Evolutionary conservation across 2,113 vertebrate species (phyloP).

Genomic region (Dinomys branickii): DNA sequence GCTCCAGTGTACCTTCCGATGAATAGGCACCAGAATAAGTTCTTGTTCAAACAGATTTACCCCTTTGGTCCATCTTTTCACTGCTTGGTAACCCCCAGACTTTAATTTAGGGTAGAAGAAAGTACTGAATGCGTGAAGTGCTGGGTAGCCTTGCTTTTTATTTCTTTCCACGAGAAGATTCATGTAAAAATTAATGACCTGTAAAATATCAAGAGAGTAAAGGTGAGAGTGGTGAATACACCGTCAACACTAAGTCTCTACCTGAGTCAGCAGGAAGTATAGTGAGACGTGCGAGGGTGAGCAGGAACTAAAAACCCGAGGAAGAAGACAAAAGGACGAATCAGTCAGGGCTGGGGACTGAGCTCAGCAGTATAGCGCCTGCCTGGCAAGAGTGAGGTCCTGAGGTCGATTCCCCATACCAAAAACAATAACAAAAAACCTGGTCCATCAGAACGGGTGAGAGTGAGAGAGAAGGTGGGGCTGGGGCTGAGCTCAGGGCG

Average conservation of each 20-base stretch:
- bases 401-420: too few species aligned
- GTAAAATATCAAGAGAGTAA: conserved; percentile 49
- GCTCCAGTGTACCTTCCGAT: conserved; percentile 93
- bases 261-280: neutral
- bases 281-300: neutral
- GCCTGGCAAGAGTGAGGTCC: too few species aligned
- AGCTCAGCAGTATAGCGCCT: too few species aligned
- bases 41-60: conserved; percentile 93
- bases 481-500: neutral
- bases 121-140: conserved; percentile 93
- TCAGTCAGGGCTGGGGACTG: too few species aligned
- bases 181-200: conserved; percentile 98
- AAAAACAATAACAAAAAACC: too few species aligned
- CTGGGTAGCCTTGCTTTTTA: conserved; percentile 83
- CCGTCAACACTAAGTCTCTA: conserved; percentile 26
- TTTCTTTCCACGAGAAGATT: conserved; percentile 91
- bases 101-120: conserved; percentile 94
- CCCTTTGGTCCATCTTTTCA: conserved; percentile 94
- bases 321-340: neutral
- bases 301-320: neutral
- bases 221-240: neutral
- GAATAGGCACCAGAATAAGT: conserved; percentile 93
- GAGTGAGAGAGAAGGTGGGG: neutral
- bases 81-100: conserved; percentile 88
- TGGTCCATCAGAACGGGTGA: neutral